A percentile compares a stretch with the other conserved stretches of the same genome.
phyloP scores from a whole-genome alignment of 1,140 invertebrate species.

The Zaprionus gabonicus region DNA sequence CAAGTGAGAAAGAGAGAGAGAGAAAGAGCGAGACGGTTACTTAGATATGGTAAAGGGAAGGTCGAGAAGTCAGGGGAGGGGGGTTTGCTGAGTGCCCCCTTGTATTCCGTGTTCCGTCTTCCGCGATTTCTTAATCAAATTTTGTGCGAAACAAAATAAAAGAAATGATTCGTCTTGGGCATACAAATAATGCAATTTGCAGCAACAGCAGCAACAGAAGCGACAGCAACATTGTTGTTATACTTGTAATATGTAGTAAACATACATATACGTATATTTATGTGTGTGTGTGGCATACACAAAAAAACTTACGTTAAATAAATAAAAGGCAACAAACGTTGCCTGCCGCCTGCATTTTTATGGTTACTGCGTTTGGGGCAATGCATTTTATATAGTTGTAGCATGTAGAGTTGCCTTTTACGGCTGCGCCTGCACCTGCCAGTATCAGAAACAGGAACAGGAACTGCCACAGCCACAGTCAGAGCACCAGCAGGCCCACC shows the following conservation, averaged over 20 bases:
- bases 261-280: slow-evolving; percentile 11
- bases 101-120: slow-evolving; percentile 12
- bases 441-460: slow-evolving; percentile 23
- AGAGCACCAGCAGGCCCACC: background rate
- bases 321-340: slow-evolving; percentile 42
- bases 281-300: slow-evolving; percentile 28
- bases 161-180: slow-evolving; percentile 49
- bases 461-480: background rate
- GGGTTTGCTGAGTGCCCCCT: slow-evolving; percentile 23
- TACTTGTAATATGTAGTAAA: slow-evolving; percentile 21
- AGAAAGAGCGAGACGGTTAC: background rate
- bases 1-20: background rate
- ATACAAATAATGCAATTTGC: slow-evolving; percentile 77
- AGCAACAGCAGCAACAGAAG: slow-evolving; percentile 45
- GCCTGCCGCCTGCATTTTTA: slow-evolving; percentile 64
- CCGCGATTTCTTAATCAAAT: slow-evolving; percentile 66
- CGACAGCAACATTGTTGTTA: slow-evolving; percentile 61
- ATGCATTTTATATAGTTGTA: slow-evolving; percentile 66
- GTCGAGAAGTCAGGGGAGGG: background rate
- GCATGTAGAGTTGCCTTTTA: slow-evolving; percentile 53
- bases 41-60: background rate
- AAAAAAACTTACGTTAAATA: slow-evolving; percentile 58
- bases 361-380: slow-evolving; percentile 52
- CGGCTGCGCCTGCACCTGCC: slow-evolving; percentile 41
- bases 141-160: slow-evolving; percentile 52